A percentile compares a stretch with the other conserved stretches of the same genome.
Evolutionary conservation across 1,140 invertebrate genomes (phyloP).

Genomic region (Lordiphosa mommai): DNA sequence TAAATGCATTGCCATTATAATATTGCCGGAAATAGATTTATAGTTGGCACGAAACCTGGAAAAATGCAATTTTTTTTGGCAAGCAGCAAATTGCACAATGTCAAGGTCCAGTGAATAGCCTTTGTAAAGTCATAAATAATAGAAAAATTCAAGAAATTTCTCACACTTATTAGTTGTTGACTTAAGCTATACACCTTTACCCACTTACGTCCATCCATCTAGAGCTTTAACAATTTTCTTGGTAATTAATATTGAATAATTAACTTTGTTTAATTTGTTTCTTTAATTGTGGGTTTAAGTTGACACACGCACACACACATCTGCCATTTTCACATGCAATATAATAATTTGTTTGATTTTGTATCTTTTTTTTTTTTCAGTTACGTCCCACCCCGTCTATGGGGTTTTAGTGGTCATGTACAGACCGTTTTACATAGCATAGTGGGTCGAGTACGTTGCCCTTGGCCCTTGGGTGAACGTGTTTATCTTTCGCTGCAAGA

Average conservation of each 20-base stretch:
- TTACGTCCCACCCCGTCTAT: constrained; percentile 93
- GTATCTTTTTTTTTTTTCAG: constrained; percentile 81
- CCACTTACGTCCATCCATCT: too few relatives aligned
- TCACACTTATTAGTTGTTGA: too few relatives aligned
- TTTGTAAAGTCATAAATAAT: neutral
- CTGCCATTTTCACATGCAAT: neutral
- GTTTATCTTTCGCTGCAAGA: constrained; percentile 87
- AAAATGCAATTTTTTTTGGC: too few relatives aligned
- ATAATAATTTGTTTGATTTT: neutral
- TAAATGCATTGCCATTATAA: too few relatives aligned
- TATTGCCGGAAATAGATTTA: too few relatives aligned
- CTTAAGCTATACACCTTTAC: too few relatives aligned
- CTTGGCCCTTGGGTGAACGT: constrained; percentile 91
- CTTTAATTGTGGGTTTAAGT: constrained; percentile 14
- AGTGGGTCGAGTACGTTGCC: constrained; percentile 90
- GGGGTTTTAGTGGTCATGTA: constrained; percentile 96
- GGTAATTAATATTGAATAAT: too few relatives aligned
- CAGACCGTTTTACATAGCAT: constrained; percentile 95
- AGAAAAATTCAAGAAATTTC: neutral
- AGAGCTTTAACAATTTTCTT: too few relatives aligned
- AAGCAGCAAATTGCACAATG: neutral
- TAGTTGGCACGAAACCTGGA: too few relatives aligned
- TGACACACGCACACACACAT: neutral
- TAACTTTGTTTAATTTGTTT: neutral
- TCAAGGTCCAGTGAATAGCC: constrained; percentile 17